These are phyloP conservation scores for Scartelaos histophorus DNA, from an alignment of 2,113 vertebrate genomes.

Conservation along the genomic window DNA sequence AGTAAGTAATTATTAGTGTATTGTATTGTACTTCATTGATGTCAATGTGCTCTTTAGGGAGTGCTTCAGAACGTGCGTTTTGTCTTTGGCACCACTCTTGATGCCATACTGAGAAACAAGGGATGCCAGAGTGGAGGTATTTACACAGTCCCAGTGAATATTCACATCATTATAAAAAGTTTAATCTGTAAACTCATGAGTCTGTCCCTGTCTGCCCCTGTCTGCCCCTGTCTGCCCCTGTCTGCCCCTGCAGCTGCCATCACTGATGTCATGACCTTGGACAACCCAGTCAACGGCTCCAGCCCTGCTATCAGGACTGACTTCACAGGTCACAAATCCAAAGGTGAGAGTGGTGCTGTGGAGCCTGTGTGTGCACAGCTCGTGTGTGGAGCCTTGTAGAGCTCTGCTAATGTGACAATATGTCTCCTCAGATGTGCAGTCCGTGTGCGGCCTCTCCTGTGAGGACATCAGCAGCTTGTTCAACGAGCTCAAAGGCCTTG, in stretches of 20 bases:
- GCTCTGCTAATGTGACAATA: constrained; percentile 15
- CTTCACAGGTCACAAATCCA: constrained; percentile 92
- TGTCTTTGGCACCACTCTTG: constrained; percentile 91
- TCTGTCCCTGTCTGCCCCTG: constrained; percentile 11
- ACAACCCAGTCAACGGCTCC: constrained; percentile 90
- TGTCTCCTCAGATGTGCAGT: constrained; percentile 78
- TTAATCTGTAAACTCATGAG: not conserved
- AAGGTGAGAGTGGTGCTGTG: constrained; percentile 67
- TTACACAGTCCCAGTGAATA: constrained; percentile 12
- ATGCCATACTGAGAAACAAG: constrained; percentile 92
- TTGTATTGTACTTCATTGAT: not conserved
- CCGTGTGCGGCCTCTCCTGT: constrained; percentile 92
- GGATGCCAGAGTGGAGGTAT: constrained; percentile 88
- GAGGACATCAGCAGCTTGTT: constrained; percentile 91
- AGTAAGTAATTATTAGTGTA: not conserved
- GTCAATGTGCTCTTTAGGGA: constrained; percentile 77
- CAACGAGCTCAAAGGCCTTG: constrained; percentile 88
- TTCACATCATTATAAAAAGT: not conserved
- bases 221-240: constrained; percentile 13
- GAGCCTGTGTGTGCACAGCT: not conserved
- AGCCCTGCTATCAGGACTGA: constrained; percentile 93
- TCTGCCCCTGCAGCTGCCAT: constrained; percentile 63
- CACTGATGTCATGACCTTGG: constrained; percentile 84
- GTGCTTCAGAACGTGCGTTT: constrained; percentile 95
- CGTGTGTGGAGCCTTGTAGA: not conserved